Evolutionary conservation across 2,888 invertebrate genomes (phyloP).

Genomic region (Drosophila seclusa): DNA sequence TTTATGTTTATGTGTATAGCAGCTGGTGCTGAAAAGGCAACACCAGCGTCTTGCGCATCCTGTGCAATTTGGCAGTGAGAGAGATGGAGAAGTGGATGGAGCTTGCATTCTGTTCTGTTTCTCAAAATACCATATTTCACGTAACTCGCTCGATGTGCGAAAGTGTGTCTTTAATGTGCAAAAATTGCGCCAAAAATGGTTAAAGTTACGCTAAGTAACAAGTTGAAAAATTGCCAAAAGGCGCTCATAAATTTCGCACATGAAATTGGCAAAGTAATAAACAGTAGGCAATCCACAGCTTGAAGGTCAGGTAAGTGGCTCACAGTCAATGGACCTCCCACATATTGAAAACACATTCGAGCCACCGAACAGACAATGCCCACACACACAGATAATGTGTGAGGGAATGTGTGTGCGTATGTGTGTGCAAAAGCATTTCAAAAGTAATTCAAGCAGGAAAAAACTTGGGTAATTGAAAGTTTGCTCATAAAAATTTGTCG

Average conservation of each 20-base stretch:
- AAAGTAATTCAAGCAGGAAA: constrained; percentile 78
- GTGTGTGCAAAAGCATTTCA: constrained; percentile 60
- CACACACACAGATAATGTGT: constrained; percentile 10
- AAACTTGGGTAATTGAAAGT: constrained; percentile 80
- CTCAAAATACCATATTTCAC: constrained; percentile 53
- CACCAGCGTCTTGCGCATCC: constrained; percentile 9
- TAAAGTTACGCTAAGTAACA: constrained; percentile 75
- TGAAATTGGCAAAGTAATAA: constrained; percentile 69
- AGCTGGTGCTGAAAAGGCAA: constrained; percentile 46
- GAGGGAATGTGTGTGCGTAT: constrained; percentile 14
- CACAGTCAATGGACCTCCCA: constrained; percentile 15
- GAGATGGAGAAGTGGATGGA: not conserved
- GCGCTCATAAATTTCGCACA: constrained; percentile 66
- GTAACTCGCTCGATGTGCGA: constrained; percentile 2
- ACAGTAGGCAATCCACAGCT: constrained; percentile 29
- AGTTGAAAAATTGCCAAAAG: constrained; percentile 72
- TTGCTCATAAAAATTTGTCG: constrained; percentile 80
- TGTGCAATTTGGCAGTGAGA: not conserved
- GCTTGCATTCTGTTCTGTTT: constrained; percentile 46
- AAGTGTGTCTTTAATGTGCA: constrained; percentile 32
- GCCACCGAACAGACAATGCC: constrained; percentile 20
- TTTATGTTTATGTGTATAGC: constrained; percentile 68
- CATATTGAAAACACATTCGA: constrained; percentile 37
- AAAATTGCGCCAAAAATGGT: constrained; percentile 59
- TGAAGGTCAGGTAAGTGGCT: constrained; percentile 44